Evolutionary conservation across 1,140 invertebrate genomes (phyloP), one percentile per base, ranked within the genome.

Genomic region (Drosophila ohnishii): DNA sequence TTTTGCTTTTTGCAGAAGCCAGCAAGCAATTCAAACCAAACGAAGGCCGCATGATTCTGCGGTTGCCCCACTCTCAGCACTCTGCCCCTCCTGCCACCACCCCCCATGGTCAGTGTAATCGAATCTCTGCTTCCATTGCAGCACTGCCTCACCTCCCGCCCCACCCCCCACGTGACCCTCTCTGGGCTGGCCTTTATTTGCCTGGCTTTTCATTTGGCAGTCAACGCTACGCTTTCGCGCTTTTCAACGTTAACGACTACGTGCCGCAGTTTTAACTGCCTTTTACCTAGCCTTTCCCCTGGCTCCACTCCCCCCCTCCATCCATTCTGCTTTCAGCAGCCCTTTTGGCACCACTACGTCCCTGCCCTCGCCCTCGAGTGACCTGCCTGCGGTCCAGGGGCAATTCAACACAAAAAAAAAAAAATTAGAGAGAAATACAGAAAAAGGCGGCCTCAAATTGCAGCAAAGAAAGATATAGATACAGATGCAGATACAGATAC

Each of bases 181-280:
- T 70, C 66, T 77, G 53, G 40, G 53, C 42, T 59, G 66, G 44
- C 62, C 66, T 84, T 84, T 81, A 80, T 85, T 85, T 85, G 82
- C 81, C 61, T 66, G 77, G 77, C 80, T 83, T 81, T 83, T 83
- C 80, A 83, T 84, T 75, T 84, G 72, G 76, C 66, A 76, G 80
- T 76, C 66, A 84, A 55, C 55, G 80, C 73, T 69, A 84, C 77
- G 81, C 78, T 86, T 81, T 85, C 82, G 81, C 81, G 81, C 82
- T 77, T 76, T 76, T 76, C 40, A 84, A 59, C 53, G 44, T 57
- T 76, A 44, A 84, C 77, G 83, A 69, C 75, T 84, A 83, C 80
- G 80, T 83, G 80, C 80, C 80, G 55, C 82, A 86, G 70, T 86
- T 86, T 81, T 86, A 85, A 81, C 82, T 85, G 82, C 69, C 81